Evolutionary conservation across 2,888 invertebrate genomes (phyloP).

Genomic region (Eristalis tenax): DNA sequence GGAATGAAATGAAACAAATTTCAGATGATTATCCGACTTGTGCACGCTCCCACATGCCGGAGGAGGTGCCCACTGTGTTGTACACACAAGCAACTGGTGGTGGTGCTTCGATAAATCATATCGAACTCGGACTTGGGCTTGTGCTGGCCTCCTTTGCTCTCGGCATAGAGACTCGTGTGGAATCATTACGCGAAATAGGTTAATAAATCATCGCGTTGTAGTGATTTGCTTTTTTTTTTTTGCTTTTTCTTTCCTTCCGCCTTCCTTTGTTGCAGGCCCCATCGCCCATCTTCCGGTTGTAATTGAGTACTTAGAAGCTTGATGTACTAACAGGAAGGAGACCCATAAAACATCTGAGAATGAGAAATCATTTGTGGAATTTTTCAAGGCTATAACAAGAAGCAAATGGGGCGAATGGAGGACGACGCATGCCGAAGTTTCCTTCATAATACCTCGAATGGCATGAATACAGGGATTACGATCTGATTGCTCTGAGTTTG

Average conservation of each 20-base stretch:
- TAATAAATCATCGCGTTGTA: slow-evolving; percentile 33
- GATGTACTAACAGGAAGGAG: neutral
- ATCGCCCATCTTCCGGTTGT: neutral
- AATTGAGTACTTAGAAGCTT: slow-evolving; percentile 6
- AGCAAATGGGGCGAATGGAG: neutral
- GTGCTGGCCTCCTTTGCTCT: slow-evolving; percentile 1
- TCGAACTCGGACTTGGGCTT: slow-evolving; percentile 24
- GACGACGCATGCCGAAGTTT: neutral
- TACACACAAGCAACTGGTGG: slow-evolving; percentile 29
- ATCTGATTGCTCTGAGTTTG: neutral
- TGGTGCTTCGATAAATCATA: slow-evolving; percentile 25
- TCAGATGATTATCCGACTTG: slow-evolving; percentile 37
- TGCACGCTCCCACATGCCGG: neutral
- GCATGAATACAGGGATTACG: neutral
- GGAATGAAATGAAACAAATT: slow-evolving; percentile 48
- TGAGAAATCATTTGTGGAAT: neutral
- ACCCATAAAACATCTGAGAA: neutral
- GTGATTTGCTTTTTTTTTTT: slow-evolving; percentile 15
- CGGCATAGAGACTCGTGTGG: slow-evolving; percentile 4
- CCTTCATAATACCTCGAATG: neutral
- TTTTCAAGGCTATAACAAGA: neutral
- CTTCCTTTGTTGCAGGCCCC: neutral
- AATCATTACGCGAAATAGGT: slow-evolving; percentile 35
- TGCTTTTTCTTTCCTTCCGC: neutral
- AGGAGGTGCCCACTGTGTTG: neutral